Evolutionary conservation across 2,888 invertebrate species (phyloP).

Genomic region (Eristalis intricaria): DNA sequence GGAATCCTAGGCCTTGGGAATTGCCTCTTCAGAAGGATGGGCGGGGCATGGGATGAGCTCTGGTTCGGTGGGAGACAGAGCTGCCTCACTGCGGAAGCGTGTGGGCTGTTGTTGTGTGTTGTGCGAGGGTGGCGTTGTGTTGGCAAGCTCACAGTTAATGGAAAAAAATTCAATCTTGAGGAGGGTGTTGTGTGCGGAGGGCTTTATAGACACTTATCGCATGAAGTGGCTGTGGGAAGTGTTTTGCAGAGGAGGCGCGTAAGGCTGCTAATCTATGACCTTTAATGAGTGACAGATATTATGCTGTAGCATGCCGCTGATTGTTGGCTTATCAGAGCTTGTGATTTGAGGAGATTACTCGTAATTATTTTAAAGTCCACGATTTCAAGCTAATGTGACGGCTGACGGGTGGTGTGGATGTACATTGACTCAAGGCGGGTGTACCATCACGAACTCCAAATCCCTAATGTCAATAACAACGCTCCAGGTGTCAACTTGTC

Average conservation of each 20-base stretch:
- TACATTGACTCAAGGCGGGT: no score
- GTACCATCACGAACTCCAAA: no score
- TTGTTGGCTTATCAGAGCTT: not conserved
- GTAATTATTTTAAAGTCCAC: not conserved
- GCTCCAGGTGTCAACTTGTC: no score
- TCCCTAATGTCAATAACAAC: no score
- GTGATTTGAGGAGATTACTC: not conserved
- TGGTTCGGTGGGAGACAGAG: not conserved
- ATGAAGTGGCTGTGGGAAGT: not conserved
- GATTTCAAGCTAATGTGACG: no score
- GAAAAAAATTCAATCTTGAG: not conserved
- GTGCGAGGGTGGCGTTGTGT: not conserved
- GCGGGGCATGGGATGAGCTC: not conserved
- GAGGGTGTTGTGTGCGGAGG: no score
- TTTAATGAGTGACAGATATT: not conserved
- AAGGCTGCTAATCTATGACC: not conserved
- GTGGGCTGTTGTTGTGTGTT: not conserved
- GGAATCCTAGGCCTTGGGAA: conserved; percentile 2
- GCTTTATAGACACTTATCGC: not conserved
- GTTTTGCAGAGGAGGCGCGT: not conserved
- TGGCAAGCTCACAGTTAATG: not conserved
- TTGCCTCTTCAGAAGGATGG: not conserved
- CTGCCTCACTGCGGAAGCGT: not conserved
- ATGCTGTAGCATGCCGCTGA: not conserved
- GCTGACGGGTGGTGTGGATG: no score